phyloP scores from a whole-genome alignment of 2,113 vertebrate species.

The Scalopus aquaticus region DNA sequence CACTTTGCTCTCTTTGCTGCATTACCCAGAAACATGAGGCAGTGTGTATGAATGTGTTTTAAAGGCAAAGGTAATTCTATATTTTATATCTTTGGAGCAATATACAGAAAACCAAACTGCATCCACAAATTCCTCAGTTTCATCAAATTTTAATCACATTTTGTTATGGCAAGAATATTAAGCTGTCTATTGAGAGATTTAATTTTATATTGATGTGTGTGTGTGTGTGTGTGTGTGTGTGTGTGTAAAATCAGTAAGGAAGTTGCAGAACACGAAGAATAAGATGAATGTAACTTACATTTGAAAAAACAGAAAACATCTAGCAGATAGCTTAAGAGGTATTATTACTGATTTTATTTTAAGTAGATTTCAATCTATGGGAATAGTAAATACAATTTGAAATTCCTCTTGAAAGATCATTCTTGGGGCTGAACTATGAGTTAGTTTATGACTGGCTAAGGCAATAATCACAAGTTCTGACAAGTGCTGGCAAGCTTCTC shows the following conservation, averaged over 20 bases:
- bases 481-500: neutral
- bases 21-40: slow-evolving; percentile 28
- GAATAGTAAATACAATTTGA: neutral
- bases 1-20: slow-evolving; percentile 18
- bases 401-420: neutral
- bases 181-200: slow-evolving; percentile 1
- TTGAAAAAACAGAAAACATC: neutral
- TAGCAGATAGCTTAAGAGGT: neutral
- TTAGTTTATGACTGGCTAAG: neutral
- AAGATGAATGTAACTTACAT: neutral
- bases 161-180: slow-evolving; percentile 33
- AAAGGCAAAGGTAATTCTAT: slow-evolving; percentile 72
- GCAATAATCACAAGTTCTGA: neutral
- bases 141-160: slow-evolving; percentile 64
- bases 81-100: slow-evolving; percentile 63
- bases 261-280: neutral
- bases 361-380: neutral
- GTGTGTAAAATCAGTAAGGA: neutral
- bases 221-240: neutral
- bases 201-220: neutral
- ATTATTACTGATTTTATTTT: neutral
- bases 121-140: slow-evolving; percentile 70
- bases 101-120: slow-evolving; percentile 55
- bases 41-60: slow-evolving; percentile 42
- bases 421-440: neutral